A percentile compares a stretch with the other conserved stretches of the same genome.
These are phyloP conservation scores for Tetramorium simillimum DNA, from an alignment of 1,140 invertebrate species.

Conservation along the genomic window DNA sequence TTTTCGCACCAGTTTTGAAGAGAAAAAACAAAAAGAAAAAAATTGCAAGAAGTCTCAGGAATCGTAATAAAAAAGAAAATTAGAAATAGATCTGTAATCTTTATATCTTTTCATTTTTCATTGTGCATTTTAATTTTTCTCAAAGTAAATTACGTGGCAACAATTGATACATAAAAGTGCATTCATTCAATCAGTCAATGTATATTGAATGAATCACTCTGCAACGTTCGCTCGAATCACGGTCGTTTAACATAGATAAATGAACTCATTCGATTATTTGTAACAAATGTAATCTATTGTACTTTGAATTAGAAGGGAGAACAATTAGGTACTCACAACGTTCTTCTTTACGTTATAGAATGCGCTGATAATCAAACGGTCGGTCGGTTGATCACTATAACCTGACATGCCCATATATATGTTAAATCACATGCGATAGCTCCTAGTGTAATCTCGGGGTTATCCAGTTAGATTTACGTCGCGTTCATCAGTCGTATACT, in stretches of 20 bases:
- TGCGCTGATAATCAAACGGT: neutral
- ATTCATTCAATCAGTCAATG: neutral
- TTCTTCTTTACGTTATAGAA: neutral
- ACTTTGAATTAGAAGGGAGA: neutral
- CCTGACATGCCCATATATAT: constrained; percentile 35
- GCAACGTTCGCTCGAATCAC: neutral
- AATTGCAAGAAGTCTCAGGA: neutral
- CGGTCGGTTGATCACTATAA: neutral
- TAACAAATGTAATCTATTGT: neutral
- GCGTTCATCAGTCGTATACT: constrained; percentile 69
- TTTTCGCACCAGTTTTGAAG: neutral
- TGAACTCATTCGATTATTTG: neutral
- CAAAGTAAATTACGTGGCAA: neutral
- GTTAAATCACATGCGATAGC: constrained; percentile 70
- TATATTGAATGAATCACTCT: constrained; percentile 3
- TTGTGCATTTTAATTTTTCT: neutral
- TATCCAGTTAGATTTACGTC: constrained; percentile 72
- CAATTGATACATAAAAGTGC: constrained; percentile 12
- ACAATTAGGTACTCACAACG: no score
- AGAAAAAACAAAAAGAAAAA: neutral
- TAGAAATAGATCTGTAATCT: neutral
- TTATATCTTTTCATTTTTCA: neutral
- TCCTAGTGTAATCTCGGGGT: constrained; percentile 72
- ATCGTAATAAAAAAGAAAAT: neutral
- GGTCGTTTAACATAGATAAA: neutral